phyloP scores from a whole-genome alignment of 1,140 invertebrate species.

The Drosophila nebulosa region DNA sequence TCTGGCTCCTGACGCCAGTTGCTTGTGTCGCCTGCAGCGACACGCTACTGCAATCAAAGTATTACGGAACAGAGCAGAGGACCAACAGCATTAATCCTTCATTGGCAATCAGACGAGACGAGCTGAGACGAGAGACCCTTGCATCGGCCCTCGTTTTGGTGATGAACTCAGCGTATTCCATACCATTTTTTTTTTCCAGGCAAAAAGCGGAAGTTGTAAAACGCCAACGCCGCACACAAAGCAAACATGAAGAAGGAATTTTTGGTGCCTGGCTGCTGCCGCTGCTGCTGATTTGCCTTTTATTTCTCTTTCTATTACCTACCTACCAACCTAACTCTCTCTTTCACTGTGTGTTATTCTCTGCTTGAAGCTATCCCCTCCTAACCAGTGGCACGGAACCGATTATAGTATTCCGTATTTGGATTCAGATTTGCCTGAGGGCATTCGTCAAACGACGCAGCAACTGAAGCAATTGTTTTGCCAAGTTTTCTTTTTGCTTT shows the following conservation, averaged over 20 bases:
- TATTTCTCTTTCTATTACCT: neutral
- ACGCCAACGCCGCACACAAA: slow-evolving; percentile 73
- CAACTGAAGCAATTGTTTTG: slow-evolving; percentile 70
- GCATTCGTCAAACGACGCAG: slow-evolving; percentile 73
- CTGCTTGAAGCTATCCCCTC: neutral
- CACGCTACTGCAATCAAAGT: slow-evolving; percentile 70
- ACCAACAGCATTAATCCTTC: slow-evolving; percentile 68
- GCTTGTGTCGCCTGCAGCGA: slow-evolving; percentile 60
- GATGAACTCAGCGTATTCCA: slow-evolving; percentile 50
- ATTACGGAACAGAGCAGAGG: slow-evolving; percentile 5
- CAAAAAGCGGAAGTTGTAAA: slow-evolving; percentile 68
- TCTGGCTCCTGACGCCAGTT: slow-evolving; percentile 1
- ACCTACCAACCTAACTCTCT: too few relatives aligned
- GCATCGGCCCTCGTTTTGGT: slow-evolving; percentile 35
- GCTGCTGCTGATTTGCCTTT: slow-evolving; percentile 32
- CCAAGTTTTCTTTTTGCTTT: slow-evolving; percentile 58
- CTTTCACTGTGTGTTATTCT: neutral
- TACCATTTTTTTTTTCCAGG: neutral
- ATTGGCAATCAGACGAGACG: slow-evolving; percentile 63
- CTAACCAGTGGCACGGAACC: slow-evolving; percentile 76
- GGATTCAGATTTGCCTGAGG: slow-evolving; percentile 66
- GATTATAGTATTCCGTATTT: slow-evolving; percentile 76
- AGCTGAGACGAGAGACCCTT: neutral
- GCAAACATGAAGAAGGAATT: slow-evolving; percentile 59
- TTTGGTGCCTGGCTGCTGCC: slow-evolving; percentile 27